Conservation (phyloP, 2,113 vertebrate genomes). For the Amblyopsis rosae region DNA sequence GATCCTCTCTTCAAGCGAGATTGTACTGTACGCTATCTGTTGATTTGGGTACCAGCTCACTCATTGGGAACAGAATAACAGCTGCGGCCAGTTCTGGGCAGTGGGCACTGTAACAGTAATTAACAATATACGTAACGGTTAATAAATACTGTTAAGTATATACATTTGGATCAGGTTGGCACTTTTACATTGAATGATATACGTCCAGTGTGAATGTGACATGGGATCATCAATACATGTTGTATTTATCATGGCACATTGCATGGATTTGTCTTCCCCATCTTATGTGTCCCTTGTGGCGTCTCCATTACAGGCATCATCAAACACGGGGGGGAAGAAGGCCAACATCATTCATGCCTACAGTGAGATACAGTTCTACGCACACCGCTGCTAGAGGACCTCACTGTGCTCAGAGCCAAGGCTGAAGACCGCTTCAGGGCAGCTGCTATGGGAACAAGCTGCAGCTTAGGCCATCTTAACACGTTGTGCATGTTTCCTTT, state of each 20-base stretch:
- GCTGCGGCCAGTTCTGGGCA: too few relatives aligned
- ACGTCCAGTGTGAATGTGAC: neutral
- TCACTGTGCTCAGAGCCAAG: conserved; percentile 79
- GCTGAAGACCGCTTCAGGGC: conserved; percentile 86
- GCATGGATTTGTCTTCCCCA: too few relatives aligned
- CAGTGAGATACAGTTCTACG: conserved; percentile 84
- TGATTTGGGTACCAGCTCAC: too few relatives aligned
- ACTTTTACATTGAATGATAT: neutral
- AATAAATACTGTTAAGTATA: too few relatives aligned
- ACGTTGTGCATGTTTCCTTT: neutral
- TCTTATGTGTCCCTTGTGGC: neutral
- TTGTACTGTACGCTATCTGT: too few relatives aligned
- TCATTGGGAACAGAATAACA: too few relatives aligned
- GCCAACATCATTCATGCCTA: conserved; percentile 90
- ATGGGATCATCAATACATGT: too few relatives aligned
- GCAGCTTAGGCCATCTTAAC: conserved; percentile 73
- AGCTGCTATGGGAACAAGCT: conserved; percentile 85
- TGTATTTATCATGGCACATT: too few relatives aligned
- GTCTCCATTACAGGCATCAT: conserved; percentile 80
- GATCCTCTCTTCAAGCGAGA: too few relatives aligned
- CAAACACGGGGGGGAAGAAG: conserved; percentile 86
- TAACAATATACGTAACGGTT: too few relatives aligned
- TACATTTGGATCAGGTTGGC: too few relatives aligned
- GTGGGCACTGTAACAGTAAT: too few relatives aligned
- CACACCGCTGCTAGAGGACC: conserved; percentile 80